Evolutionary conservation across 2,888 invertebrate species (phyloP), one percentile per base, ranked within the genome.

Genomic region (Xanthorhoe designata): DNA sequence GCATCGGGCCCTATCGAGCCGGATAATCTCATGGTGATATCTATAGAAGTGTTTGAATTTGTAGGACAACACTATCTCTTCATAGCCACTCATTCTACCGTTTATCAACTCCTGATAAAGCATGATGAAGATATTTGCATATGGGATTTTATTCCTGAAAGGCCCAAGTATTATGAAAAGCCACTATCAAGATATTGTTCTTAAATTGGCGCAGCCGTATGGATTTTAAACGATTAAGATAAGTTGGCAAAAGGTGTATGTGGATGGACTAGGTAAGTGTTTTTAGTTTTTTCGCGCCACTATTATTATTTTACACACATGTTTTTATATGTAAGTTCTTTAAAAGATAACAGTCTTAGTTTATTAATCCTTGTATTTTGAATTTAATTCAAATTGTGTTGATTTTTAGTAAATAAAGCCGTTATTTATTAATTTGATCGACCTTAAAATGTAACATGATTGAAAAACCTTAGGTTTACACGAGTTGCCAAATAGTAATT

Each of bases 31-130:
- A 17, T 45, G 1, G 63, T 80, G 3, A 1, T 69, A 10, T 62
- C 60, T 1, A 55, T 80, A 0, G 73, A 76, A 3, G 73, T 79
- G 0, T 73, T 52, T 50, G 81, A 80, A 45, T 72, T 70, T 1
- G 55, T 56, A 5, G 52, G 69, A 4, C 47, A 60, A 0, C 76
- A 77, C 10, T 63, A 71, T 42, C 35, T 79, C 18, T 58, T 75
- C 13, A 59, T 78, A 19, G 63, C 71, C 13, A 75, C 75, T 0
- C 4, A 5, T 4, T 45, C 64, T 7, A 55, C 62, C 38, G 52
- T 80, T 4, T 57, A 71, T 9, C 75, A 78, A 19, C 24, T 79
- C 2, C 10, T 66, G 3, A 19, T 79, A 5, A 71, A 62, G 5
- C 69, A 79, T 53, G 10, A 57, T 8, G 35, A 45, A 1, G 35